A percentile compares a stretch with the other conserved stretches of the same genome.
Conservation (phyloP, 2,113 vertebrate genomes). For the Clarias magur region DNA sequence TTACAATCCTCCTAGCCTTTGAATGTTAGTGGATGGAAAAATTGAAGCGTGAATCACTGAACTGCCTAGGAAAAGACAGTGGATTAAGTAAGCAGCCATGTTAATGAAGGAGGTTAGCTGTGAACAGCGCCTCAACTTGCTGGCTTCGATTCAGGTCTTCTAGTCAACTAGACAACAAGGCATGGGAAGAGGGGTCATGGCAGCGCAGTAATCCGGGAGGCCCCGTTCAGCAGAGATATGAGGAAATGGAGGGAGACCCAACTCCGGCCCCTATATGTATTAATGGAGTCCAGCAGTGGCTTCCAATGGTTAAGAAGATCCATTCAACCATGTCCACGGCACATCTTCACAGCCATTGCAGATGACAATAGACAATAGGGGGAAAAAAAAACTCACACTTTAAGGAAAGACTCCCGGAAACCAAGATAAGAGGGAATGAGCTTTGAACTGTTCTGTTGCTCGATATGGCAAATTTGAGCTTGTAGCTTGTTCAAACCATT, state of each 20-base stretch:
- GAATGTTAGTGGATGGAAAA: not conserved
- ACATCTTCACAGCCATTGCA: not conserved
- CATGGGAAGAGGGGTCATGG: conserved; percentile 1
- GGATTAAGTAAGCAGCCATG: not conserved
- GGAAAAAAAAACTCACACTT: not conserved
- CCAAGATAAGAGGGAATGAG: not conserved
- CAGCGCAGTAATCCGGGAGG: conserved; percentile 7
- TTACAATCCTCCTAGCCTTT: not conserved
- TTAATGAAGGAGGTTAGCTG: not conserved
- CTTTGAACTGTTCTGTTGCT: not conserved
- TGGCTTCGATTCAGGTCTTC: not conserved
- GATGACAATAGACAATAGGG: not conserved
- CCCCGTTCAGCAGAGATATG: not conserved
- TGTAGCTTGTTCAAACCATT: not conserved
- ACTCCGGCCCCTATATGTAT: not conserved
- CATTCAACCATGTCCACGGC: not conserved
- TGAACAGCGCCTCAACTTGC: not conserved
- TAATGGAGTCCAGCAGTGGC: not conserved
- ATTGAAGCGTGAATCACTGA: not conserved
- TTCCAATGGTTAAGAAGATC: not conserved
- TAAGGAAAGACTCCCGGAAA: not conserved
- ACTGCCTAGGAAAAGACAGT: not conserved
- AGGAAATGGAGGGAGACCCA: not conserved
- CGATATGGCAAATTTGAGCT: not conserved
- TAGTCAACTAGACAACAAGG: not conserved